Evolutionary conservation across 2,113 vertebrate genomes (phyloP).

Genomic region (Polypterus senegalus): DNA sequence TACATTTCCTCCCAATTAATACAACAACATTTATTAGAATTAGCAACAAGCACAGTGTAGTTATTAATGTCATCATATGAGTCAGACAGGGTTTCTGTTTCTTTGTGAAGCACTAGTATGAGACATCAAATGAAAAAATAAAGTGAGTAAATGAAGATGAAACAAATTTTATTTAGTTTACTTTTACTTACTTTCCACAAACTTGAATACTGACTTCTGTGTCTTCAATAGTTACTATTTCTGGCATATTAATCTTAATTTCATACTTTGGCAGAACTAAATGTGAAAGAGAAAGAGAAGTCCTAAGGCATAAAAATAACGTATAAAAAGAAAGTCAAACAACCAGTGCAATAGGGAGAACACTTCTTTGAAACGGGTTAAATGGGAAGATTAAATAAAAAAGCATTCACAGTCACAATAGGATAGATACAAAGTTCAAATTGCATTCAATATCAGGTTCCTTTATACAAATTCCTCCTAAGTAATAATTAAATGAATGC

Average conservation of each 20-base stretch:
- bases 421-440: too few relatives aligned
- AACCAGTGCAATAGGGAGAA: too few relatives aligned
- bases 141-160: background rate
- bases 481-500: too few relatives aligned
- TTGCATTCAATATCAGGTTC: too few relatives aligned
- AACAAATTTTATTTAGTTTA: background rate
- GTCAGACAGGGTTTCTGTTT: background rate
- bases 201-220: slow-evolving; percentile 25
- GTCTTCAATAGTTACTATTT: slow-evolving; percentile 36
- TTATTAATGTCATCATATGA: background rate
- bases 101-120: too few relatives aligned
- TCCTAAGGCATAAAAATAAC: too few relatives aligned
- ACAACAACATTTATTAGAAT: background rate
- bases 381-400: too few relatives aligned
- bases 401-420: too few relatives aligned
- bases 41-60: background rate
- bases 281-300: slow-evolving; percentile 1
- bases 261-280: slow-evolving; percentile 56
- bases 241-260: slow-evolving; percentile 37
- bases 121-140: background rate
- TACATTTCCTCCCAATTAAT: background rate
- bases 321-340: too few relatives aligned
- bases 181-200: slow-evolving; percentile 44
- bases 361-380: too few relatives aligned
- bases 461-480: too few relatives aligned